These are phyloP conservation scores for Lichenostomus cassidix DNA, from an alignment of 2,113 vertebrate species.

Conservation along the genomic window DNA sequence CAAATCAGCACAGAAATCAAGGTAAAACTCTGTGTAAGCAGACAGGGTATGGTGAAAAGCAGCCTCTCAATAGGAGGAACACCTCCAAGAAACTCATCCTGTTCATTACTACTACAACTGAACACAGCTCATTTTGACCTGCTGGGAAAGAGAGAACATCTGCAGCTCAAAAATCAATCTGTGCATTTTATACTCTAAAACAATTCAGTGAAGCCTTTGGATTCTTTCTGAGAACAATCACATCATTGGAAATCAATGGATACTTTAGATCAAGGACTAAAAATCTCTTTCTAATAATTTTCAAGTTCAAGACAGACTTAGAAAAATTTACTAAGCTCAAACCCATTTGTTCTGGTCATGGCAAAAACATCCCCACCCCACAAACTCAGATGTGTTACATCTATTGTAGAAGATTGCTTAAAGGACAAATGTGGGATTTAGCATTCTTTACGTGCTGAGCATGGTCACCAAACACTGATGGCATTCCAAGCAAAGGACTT, in stretches of 20 bases:
- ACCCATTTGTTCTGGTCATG: background rate
- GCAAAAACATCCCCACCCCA: background rate
- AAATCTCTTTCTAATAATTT: background rate
- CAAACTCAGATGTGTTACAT: background rate
- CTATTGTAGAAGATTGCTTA: background rate
- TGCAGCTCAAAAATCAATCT: background rate
- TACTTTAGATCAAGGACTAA: background rate
- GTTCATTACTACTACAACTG: background rate
- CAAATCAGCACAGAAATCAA: background rate
- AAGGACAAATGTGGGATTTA: background rate
- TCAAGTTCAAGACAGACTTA: background rate
- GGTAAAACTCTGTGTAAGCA: background rate
- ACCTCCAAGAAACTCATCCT: background rate
- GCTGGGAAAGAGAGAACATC: background rate
- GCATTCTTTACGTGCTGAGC: background rate
- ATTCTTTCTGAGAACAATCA: background rate
- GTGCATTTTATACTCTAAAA: background rate
- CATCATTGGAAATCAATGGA: background rate
- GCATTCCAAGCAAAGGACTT: background rate
- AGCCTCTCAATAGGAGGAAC: background rate
- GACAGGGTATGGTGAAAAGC: background rate
- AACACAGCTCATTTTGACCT: background rate
- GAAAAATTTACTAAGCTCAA: background rate
- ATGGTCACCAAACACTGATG: background rate
- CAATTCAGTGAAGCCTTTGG: background rate